A percentile compares a stretch with the other conserved stretches of the same genome.
These are phyloP conservation scores for Megaleporinus macrocephalus DNA, from an alignment of 2,113 vertebrate species.

Conservation along the genomic window DNA sequence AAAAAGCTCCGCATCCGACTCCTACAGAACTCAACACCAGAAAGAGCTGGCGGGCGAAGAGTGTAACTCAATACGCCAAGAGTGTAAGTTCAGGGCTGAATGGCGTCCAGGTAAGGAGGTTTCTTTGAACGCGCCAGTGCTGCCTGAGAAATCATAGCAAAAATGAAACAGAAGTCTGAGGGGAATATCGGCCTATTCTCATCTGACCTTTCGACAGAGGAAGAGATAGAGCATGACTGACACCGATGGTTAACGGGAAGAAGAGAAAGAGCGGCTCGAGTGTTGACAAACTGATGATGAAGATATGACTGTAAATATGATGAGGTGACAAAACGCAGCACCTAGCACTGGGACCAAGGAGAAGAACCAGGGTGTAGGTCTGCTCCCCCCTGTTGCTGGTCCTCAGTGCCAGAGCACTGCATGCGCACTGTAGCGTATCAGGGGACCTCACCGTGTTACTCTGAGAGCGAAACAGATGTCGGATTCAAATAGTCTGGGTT, in stretches of 20 bases:
- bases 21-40: conserved; percentile 46
- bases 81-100: conserved; percentile 54
- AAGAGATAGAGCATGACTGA: conserved; percentile 42
- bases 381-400: conserved; percentile 1
- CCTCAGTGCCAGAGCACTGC: not conserved
- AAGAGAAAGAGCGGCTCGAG: not conserved
- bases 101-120: conserved; percentile 36
- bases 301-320: conserved; percentile 15
- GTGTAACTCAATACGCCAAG: conserved; percentile 49
- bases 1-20: conserved; percentile 27
- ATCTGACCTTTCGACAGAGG: conserved; percentile 57
- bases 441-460: conserved; percentile 50
- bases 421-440: conserved; percentile 22
- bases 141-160: conserved; percentile 56
- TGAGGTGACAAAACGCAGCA: not conserved
- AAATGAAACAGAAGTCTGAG: conserved; percentile 61
- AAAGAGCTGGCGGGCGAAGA: conserved; percentile 44
- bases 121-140: conserved; percentile 38
- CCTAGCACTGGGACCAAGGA: not conserved
- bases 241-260: conserved; percentile 42
- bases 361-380: too few species aligned
- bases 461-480: conserved; percentile 50
- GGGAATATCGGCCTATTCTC: conserved; percentile 53
- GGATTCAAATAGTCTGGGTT: conserved; percentile 45
- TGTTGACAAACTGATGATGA: conserved; percentile 1